phyloP scores from a whole-genome alignment of 1,140 invertebrate genomes.

The Drosophila prosaltans region DNA sequence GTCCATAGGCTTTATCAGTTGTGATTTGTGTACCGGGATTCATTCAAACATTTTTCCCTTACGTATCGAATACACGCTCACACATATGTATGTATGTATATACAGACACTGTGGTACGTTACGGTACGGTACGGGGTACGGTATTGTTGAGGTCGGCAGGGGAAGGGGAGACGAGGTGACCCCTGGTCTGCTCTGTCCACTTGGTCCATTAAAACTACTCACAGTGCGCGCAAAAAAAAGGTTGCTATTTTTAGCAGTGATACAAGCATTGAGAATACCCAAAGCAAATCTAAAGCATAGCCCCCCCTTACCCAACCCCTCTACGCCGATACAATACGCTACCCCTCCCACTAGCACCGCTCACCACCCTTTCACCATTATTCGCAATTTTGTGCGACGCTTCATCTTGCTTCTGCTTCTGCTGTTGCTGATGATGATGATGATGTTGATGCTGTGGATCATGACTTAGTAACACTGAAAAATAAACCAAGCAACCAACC shows the following conservation, averaged over 20 bases:
- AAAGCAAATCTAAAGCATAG: constrained; percentile 47
- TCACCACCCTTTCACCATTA: neutral
- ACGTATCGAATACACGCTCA: neutral
- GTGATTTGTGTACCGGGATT: constrained; percentile 23
- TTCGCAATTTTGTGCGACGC: neutral
- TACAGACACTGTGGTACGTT: no score
- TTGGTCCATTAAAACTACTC: constrained; percentile 61
- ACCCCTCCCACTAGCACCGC: neutral
- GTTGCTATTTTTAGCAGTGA: constrained; percentile 79
- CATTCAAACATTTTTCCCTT: constrained; percentile 11
- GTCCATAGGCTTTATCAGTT: constrained; percentile 13
- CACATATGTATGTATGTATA: neutral
- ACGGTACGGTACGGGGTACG: no score
- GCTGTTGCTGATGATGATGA: neutral
- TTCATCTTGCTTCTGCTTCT: neutral
- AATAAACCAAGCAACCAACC: neutral
- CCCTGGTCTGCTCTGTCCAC: constrained; percentile 29
- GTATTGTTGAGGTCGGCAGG: no score
- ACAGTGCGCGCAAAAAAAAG: constrained; percentile 35
- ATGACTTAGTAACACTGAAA: constrained; percentile 66
- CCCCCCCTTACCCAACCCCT: neutral
- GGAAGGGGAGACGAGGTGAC: neutral
- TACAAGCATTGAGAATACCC: constrained; percentile 47
- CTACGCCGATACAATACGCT: neutral
- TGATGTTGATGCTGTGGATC: constrained; percentile 13